phyloP scores from a whole-genome alignment of 2,113 vertebrate species.

The Coreoperca whiteheadi region DNA sequence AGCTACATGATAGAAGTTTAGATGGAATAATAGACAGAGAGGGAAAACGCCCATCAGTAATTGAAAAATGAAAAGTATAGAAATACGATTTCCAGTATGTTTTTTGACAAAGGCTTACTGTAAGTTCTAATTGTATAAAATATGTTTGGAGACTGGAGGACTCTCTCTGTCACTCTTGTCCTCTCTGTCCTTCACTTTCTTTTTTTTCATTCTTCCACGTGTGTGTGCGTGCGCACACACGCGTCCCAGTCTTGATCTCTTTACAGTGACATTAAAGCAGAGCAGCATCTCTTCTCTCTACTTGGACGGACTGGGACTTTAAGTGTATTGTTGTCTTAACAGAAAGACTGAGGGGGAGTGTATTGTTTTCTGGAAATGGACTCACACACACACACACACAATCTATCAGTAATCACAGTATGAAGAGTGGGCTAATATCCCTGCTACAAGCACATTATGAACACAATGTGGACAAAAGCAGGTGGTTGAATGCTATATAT shows the following conservation, averaged over 20 bases:
- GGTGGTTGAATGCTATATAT: too few relatives aligned
- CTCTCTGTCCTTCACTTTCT: conserved; percentile 57
- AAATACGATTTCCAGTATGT: conserved; percentile 71
- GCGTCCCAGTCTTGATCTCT: conserved; percentile 61
- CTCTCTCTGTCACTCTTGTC: not conserved
- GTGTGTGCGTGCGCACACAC: conserved; percentile 6
- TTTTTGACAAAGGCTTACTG: conserved; percentile 69
- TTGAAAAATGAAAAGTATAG: conserved; percentile 63
- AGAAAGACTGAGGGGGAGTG: conserved; percentile 16
- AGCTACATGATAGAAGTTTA: not conserved
- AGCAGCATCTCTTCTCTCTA: conserved; percentile 49
- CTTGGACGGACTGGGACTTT: conserved; percentile 52
- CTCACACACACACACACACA: conserved; percentile 2
- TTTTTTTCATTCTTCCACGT: conserved; percentile 36
- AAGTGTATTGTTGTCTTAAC: conserved; percentile 74
- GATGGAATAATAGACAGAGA: conserved; percentile 6
- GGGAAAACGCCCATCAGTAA: conserved; percentile 46
- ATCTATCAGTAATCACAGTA: conserved; percentile 36
- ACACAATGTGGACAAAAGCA: conserved; percentile 1
- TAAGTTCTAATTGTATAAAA: conserved; percentile 78
- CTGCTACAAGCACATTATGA: conserved; percentile 23
- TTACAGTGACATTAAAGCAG: conserved; percentile 58
- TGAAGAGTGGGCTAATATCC: not conserved
- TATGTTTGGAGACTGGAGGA: conserved; percentile 56
- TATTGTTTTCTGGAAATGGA: conserved; percentile 72